Percentiles rank a stretch among this genome's conserved stretches.
Evolutionary conservation across 1,140 invertebrate species (phyloP).

Genomic region (Dendrolimus kikuchii): DNA sequence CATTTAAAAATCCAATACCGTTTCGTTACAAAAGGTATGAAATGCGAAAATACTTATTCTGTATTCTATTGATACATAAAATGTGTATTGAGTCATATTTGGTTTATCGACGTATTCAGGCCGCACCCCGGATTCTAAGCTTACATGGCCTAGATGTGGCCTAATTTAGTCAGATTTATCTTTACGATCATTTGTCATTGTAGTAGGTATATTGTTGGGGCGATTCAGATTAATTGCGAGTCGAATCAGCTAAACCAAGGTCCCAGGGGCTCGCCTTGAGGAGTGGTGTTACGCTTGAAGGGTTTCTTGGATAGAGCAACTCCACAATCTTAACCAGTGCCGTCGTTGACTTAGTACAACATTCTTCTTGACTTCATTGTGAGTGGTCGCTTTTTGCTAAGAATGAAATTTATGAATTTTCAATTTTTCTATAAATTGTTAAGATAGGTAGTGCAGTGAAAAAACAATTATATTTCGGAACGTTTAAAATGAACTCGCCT

Average conservation of each 20-base stretch:
- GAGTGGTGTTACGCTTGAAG: slow-evolving; percentile 43
- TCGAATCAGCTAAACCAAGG: slow-evolving; percentile 42
- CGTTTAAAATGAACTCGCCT: slow-evolving; percentile 42
- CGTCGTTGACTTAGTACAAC: slow-evolving; percentile 35
- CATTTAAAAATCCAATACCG: too few relatives aligned
- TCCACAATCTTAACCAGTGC: slow-evolving; percentile 34
- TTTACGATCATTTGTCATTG: slow-evolving; percentile 11
- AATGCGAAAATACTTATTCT: too few relatives aligned
- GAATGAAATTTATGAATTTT: background rate
- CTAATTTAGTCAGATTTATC: slow-evolving; percentile 8
- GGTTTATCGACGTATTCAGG: too few relatives aligned
- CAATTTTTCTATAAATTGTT: background rate
- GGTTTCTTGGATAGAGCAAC: slow-evolving; percentile 20
- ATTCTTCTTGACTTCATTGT: slow-evolving; percentile 30
- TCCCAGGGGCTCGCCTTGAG: slow-evolving; percentile 37
- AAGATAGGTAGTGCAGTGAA: slow-evolving; percentile 1
- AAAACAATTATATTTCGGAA: background rate
- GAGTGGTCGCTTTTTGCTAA: slow-evolving; percentile 17
- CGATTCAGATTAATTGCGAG: slow-evolving; percentile 19
- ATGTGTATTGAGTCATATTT: too few relatives aligned
- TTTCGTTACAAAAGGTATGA: too few relatives aligned
- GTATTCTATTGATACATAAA: too few relatives aligned
- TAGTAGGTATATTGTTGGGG: slow-evolving; percentile 6
- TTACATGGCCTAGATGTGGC: slow-evolving; percentile 1
- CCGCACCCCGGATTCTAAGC: too few relatives aligned